Evolutionary conservation across 2,797 vertebrate species (phyloP).

Genomic region (Garrulus glandarius): DNA sequence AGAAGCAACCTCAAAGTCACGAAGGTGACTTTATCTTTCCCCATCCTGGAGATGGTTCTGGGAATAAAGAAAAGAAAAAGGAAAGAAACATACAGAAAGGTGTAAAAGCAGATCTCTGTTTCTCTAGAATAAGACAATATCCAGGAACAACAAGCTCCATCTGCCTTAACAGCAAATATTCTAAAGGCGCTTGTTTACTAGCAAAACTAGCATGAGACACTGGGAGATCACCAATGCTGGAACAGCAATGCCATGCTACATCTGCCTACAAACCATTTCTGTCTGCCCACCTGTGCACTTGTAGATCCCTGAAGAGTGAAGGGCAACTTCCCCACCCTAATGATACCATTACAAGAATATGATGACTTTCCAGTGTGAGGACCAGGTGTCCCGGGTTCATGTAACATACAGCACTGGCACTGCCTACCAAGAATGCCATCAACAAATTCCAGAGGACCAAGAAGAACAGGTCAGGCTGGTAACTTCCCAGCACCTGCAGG

Average conservation of each 20-base stretch:
- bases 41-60: neutral
- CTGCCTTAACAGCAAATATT: neutral
- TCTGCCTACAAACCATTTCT: neutral
- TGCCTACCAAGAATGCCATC: neutral
- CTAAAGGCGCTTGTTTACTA: neutral
- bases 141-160: neutral
- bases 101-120: neutral
- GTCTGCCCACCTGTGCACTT: neutral
- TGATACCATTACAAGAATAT: neutral
- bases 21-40: neutral
- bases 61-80: neutral
- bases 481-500: neutral
- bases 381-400: neutral
- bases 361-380: neutral
- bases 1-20: neutral
- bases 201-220: neutral
- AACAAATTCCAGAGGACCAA: neutral
- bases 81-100: neutral
- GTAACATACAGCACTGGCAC: neutral
- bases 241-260: neutral
- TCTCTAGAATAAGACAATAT: neutral
- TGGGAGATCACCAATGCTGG: neutral
- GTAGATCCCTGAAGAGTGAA: neutral
- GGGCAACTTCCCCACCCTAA: neutral
- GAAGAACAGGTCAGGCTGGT: neutral